Percentiles rank a stretch among this genome's conserved stretches.
These are phyloP conservation scores for Lymantria dispar DNA, from an alignment of 2,888 invertebrate genomes.

Conservation along the genomic window DNA sequence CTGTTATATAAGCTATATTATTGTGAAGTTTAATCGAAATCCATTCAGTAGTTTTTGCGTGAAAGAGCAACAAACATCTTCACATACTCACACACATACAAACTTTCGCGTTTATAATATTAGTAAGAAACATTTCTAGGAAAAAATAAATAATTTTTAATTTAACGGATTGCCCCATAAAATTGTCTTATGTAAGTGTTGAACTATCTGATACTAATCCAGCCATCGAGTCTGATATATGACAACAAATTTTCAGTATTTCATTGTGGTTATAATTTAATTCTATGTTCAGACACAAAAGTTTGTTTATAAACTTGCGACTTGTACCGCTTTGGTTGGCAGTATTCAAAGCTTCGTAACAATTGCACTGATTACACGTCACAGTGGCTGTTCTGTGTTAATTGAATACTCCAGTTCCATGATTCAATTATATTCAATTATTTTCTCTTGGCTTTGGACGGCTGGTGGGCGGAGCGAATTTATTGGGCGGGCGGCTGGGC, in stretches of 20 bases:
- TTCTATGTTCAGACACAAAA: background rate
- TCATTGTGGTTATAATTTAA: background rate
- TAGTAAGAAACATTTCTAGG: no score
- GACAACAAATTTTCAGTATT: background rate
- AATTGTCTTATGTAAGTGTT: no score
- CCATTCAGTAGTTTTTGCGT: no score
- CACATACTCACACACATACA: no score
- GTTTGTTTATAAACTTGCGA: background rate
- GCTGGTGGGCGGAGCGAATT: slow-evolving; percentile 56
- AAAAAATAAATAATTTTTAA: no score
- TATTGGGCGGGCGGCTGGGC: slow-evolving; percentile 61
- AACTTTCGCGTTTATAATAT: no score
- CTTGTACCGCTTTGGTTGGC: background rate
- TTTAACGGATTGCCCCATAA: no score
- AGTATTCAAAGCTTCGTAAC: slow-evolving; percentile 30
- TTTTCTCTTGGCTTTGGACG: slow-evolving; percentile 48
- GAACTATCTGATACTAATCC: no score
- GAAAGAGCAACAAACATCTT: no score
- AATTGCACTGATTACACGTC: slow-evolving; percentile 60
- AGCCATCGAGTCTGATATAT: no score
- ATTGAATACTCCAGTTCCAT: slow-evolving; percentile 64
- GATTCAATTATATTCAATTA: slow-evolving; percentile 77
- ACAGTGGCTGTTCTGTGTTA: slow-evolving; percentile 44
- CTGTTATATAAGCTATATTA: no score
- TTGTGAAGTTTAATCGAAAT: no score